A percentile compares a stretch with the other conserved stretches of the same genome.
Evolutionary conservation across 1,140 invertebrate genomes (phyloP).

Genomic region (Chironomus tepperi): DNA sequence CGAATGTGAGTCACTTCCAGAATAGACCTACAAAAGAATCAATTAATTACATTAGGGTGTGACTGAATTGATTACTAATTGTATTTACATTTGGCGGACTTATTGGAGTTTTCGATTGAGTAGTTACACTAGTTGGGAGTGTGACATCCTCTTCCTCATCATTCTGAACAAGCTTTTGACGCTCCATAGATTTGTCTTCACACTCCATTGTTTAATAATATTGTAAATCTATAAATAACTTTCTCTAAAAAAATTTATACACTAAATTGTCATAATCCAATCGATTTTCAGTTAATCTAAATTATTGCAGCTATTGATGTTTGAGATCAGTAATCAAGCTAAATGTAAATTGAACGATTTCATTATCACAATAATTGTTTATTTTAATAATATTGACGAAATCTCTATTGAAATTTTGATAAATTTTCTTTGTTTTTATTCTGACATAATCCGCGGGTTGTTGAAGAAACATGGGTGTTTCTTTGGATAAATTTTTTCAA

Average conservation of each 20-base stretch:
- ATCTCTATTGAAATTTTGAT: neutral
- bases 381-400: no score
- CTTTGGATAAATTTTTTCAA: no score
- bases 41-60: neutral
- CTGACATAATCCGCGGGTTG: neutral
- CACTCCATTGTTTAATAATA: neutral
- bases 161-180: neutral
- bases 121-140: neutral
- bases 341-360: neutral
- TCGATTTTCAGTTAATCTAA: neutral
- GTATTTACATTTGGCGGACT: conserved; percentile 17
- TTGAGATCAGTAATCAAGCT: neutral
- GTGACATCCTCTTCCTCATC: neutral
- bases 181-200: conserved; percentile 12
- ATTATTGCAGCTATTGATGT: neutral
- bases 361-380: neutral
- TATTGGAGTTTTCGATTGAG: conserved; percentile 8
- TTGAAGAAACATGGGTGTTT: no score
- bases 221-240: neutral
- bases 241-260: neutral
- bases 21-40: conserved; percentile 4
- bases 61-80: neutral
- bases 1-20: neutral
- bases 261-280: neutral
- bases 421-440: neutral